Base-by-base conservation (phyloP, 1,140 invertebrate species). In the Thereuonema tuberculata region DNA sequence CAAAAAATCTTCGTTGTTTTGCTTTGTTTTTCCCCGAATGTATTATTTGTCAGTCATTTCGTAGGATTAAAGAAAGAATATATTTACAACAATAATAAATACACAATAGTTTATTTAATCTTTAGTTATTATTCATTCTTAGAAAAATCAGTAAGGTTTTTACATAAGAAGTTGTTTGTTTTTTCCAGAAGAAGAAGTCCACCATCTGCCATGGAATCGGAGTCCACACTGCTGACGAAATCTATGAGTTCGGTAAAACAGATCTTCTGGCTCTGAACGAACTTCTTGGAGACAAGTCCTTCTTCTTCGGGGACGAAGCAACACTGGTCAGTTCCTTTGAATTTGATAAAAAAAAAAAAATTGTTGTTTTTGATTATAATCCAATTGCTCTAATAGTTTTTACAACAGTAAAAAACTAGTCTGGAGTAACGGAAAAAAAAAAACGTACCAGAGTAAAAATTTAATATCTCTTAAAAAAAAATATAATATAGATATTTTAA, bases 291-390 rank as follows among this genome's bases (percentile, higher is more conserved):
- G 89, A 90, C 68, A 93, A 92, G 72, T 85, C 86, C 14, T 96
- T 91, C 81, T 93, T 94, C 81, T 94, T 93, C 70, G 91, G 92
- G 24, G 88, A 94, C 68, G 85, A 90, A 68, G 89, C 90, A 17
- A 87, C 85, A 62, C 83, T 79, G 67, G 85, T 89, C 75, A 82
- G 78, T n/a, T n/a, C n/a, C n/a, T n/a, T n/a, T n/a, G n/a, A n/a
- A n/a, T n/a, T n/a, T n/a, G n/a, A n/a, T n/a, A n/a, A n/a, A n/a
- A n/a, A n/a, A n/a, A n/a, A n/a, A n/a, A n/a, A n/a, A n/a, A n/a
- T n/a, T n/a, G n/a, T n/a, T n/a, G n/a, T n/a, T n/a, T n/a, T n/a
- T n/a, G n/a, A n/a, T n/a, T n/a, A n/a, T n/a, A n/a, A n/a, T n/a
- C n/a, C n/a, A n/a, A n/a, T n/a, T n/a, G n/a, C n/a, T n/a, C n/a